Conservation (phyloP, 2,113 vertebrate genomes). For the Taurulus bubalis region DNA sequence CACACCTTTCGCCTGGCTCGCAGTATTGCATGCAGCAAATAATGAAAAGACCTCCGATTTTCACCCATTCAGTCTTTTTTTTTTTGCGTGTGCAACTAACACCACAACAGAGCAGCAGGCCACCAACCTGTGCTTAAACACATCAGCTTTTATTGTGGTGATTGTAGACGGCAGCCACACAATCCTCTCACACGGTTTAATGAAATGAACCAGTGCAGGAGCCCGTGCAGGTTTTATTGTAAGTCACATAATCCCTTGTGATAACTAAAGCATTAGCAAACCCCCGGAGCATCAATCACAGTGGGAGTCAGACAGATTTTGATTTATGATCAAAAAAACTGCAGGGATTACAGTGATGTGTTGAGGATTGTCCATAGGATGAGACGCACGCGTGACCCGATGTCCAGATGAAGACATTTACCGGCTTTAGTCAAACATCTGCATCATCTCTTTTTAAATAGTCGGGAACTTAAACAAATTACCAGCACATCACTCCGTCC, state of each 20-base stretch:
- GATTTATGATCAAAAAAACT: conserved; percentile 64
- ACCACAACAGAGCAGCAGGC: conserved; percentile 41
- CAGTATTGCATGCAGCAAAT: conserved; percentile 62
- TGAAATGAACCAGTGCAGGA: conserved; percentile 53
- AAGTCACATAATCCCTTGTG: conserved; percentile 70
- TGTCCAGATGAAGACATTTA: conserved; percentile 50
- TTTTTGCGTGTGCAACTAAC: not conserved
- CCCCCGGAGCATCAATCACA: conserved; percentile 64
- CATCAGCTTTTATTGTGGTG: conserved; percentile 51
- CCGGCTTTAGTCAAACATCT: conserved; percentile 59
- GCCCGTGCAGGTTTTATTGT: conserved; percentile 57
- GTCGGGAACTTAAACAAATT: conserved; percentile 41
- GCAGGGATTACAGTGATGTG: conserved; percentile 59
- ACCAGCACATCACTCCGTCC: conserved; percentile 18
- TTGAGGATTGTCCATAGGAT: conserved; percentile 35
- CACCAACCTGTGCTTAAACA: conserved; percentile 60
- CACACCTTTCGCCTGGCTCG: conserved; percentile 56
- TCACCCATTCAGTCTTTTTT: too few relatives aligned
- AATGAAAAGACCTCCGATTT: conserved; percentile 71
- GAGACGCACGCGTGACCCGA: conserved; percentile 22
- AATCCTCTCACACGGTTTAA: conserved; percentile 62
- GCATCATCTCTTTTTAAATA: conserved; percentile 69
- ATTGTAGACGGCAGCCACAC: conserved; percentile 47
- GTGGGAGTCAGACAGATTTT: conserved; percentile 58
- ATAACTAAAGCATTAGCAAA: conserved; percentile 66